Percentiles rank a stretch among this genome's conserved stretches.
phyloP scores from a whole-genome alignment of 2,113 vertebrate genomes.

The Balaenoptera acutorostrata region DNA sequence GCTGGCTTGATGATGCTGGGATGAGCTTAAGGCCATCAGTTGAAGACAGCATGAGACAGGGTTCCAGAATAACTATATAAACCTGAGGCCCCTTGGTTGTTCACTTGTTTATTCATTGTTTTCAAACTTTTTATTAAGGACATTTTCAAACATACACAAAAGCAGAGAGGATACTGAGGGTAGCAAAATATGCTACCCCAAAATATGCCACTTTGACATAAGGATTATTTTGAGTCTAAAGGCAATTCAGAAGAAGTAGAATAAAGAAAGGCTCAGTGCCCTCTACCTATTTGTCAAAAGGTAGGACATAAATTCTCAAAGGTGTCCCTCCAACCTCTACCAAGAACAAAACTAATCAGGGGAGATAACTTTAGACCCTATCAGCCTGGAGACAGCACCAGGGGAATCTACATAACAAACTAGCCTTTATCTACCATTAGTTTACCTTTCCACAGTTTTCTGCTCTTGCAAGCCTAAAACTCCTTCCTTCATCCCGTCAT shows the following conservation, averaged over 20 bases:
- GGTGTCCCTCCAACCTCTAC: not conserved
- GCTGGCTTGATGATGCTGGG: not conserved
- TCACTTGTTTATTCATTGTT: not conserved
- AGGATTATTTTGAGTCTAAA: not conserved
- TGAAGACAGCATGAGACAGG: not conserved
- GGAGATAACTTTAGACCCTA: not conserved
- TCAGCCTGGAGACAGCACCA: not conserved
- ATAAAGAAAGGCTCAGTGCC: not conserved
- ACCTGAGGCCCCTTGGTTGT: not conserved
- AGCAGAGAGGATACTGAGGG: not conserved
- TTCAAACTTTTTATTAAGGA: not conserved
- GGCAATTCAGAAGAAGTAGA: not conserved
- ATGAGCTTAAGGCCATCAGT: not conserved
- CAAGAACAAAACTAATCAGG: not conserved
- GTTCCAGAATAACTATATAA: not conserved
- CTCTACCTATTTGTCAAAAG: not conserved
- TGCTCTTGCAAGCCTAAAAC: not conserved
- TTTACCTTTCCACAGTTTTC: not conserved
- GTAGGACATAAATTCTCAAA: not conserved
- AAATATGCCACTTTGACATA: not conserved
- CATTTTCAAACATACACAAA: not conserved
- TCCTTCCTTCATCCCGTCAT: not conserved
- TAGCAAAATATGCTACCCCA: not conserved
- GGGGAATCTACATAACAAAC: not conserved
- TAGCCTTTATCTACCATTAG: not conserved